phyloP scores from a whole-genome alignment of 2,797 vertebrate species.

The Eutrigla gurnardus region DNA sequence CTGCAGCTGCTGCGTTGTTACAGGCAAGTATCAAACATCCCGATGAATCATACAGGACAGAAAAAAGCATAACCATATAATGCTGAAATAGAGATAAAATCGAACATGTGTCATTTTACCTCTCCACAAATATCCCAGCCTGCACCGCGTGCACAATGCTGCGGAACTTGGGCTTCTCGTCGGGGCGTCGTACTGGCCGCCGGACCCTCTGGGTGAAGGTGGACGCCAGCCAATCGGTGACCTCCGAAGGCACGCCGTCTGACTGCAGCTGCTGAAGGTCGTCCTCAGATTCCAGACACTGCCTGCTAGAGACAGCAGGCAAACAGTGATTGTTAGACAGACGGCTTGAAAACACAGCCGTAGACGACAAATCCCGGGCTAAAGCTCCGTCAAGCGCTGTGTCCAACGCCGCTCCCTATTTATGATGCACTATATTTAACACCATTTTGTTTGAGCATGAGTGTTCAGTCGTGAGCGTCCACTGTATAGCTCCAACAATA shows the following conservation, averaged over 20 bases:
- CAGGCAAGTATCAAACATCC: background rate
- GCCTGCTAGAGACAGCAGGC: slow-evolving; percentile 74
- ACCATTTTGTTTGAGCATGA: background rate
- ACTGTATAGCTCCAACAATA: background rate
- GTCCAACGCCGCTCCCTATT: background rate
- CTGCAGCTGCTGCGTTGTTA: background rate
- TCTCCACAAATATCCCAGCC: slow-evolving; percentile 95
- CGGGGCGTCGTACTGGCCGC: slow-evolving; percentile 82
- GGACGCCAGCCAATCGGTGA: slow-evolving; percentile 93
- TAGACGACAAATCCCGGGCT: background rate
- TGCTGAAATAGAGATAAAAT: background rate
- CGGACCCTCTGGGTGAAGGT: slow-evolving; percentile 92
- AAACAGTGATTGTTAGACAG: background rate
- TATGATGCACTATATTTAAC: background rate
- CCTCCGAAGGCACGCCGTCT: slow-evolving; percentile 91
- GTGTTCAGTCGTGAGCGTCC: background rate
- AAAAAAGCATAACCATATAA: background rate
- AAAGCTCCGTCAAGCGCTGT: background rate
- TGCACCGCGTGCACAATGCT: slow-evolving; percentile 95
- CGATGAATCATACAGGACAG: background rate
- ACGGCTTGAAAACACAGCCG: background rate
- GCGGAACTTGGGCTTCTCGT: slow-evolving; percentile 94
- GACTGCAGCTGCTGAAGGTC: slow-evolving; percentile 92
- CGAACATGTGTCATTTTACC: slow-evolving; percentile 71
- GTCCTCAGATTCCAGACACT: slow-evolving; percentile 91